Base-by-base conservation (phyloP, 2,888 invertebrate species). In the Galeruca laticollis region DNA sequence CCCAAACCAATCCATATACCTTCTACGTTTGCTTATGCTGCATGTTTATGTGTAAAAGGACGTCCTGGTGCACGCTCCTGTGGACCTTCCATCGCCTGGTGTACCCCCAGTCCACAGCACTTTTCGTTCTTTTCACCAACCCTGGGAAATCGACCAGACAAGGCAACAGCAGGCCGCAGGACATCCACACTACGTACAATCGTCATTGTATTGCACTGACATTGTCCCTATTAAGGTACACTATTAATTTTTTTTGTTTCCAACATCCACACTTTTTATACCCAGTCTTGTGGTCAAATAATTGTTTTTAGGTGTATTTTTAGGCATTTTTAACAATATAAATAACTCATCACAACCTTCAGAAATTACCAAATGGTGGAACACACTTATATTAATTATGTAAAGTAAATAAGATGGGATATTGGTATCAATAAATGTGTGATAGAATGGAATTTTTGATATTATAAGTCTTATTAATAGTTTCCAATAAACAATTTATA, bases 111-210 rank as follows among this genome's bases (percentile, higher is more conserved):
- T 87, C 79, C 87, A 87, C 85, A 86, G 87, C 80, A 86, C 87
- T 78, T 87, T 87, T 84, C 87, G 86, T 79, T 87, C 87, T 78
- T 88, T 91, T 88, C 91, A 90, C 87, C 91, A 91, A 87, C 90
- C 89, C 77, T 91, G 91, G 91, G 90, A 91, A 87, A 86, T 90
- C 85, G 87, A 88, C 82, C 89, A 89, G 84, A 88, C 89, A 81
- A 87, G 90, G 84, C 87, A 86, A 79, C 68, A 74, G 51, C 75
- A 76, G 57, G 64, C 76, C 13, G 75, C 73, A 61, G 60, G 54
- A 35, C 52, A 56, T 31, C 82, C 81, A 73, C 84, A 84, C 82
- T 83, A 84, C 82, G 80, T 82, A 79, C 83, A 82, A 78, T 81
- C 81, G 63, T 79, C 73, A 59, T 62, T 84, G 79, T 86, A 83